Evolutionary conservation across 2,113 vertebrate species (phyloP), one percentile per base, ranked within the genome.

Genomic region (Erinaceus europaeus): DNA sequence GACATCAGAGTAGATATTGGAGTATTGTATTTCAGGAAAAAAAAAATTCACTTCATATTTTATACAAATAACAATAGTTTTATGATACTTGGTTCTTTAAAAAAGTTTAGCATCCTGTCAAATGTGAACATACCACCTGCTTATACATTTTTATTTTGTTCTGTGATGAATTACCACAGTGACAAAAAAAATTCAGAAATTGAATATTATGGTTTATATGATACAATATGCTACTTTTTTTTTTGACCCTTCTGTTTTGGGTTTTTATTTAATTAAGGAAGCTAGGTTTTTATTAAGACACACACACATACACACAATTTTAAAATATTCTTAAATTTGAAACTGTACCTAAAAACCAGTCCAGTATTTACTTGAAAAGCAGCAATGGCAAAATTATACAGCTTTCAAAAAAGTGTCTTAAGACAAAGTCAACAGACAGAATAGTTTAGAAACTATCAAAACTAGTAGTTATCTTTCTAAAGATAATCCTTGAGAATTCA

Each of bases 21-120:
- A 80, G 52, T 36, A 1, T 77, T 88, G 40, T 44, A n/a, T n/a
- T n/a, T n/a, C n/a, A n/a, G n/a, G n/a, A n/a, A n/a, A n/a, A n/a
- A n/a, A n/a, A n/a, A n/a, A n/a, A n/a, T n/a, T n/a, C n/a, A 69
- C 53, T 74, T 79, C 62, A 81, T 36, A 76, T 88, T 88, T 89
- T 59, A 34, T 81, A n/a, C 83, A 83, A 78, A 25, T 69, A 48
- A 27, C 76, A 82, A 65, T 23, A 84, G 18, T 82, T 77, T n/a
- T 80, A 57, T 64, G 88, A 29, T 80, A 68, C 53, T 15, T 72
- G 44, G 46, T 85, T 9, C 77, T 67, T 65, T 36, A 38, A 11
- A 53, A 74, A 68, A 44, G 57, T 61, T 67, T 68, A 77, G 38
- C 29, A 71, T 85, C 3, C 52, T 75, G 1, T 92, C 18, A 88